A percentile compares a stretch with the other conserved stretches of the same genome.
phyloP scores from a whole-genome alignment of 1,140 invertebrate species.

The Mercenaria mercenaria region DNA sequence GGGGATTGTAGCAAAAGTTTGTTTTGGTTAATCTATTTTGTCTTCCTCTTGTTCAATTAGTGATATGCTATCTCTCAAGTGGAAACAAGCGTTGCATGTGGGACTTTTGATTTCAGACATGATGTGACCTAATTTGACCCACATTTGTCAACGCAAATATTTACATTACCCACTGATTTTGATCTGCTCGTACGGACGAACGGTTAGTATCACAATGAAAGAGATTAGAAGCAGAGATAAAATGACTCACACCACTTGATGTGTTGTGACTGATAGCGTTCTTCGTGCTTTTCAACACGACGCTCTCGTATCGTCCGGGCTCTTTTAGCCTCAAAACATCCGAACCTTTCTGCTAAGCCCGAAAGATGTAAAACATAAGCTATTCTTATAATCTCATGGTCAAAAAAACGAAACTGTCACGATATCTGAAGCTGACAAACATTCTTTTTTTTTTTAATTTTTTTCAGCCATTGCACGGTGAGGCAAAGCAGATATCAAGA shows the following conservation, averaged over 20 bases:
- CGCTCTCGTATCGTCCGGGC: too few relatives aligned
- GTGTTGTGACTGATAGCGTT: neutral
- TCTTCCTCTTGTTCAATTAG: neutral
- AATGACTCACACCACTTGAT: neutral
- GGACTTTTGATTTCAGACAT: neutral
- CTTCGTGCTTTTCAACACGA: neutral
- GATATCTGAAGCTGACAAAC: too few relatives aligned
- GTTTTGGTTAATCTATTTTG: neutral
- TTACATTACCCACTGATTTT: conserved; percentile 33
- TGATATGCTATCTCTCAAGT: neutral
- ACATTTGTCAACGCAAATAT: neutral
- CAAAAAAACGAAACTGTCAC: too few relatives aligned
- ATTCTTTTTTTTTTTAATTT: too few relatives aligned
- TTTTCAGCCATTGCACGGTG: too few relatives aligned
- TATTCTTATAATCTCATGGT: too few relatives aligned
- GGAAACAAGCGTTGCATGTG: neutral
- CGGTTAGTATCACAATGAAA: neutral
- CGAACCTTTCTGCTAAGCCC: too few relatives aligned
- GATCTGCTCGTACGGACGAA: conserved; percentile 9
- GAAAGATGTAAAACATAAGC: too few relatives aligned
- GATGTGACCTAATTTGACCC: neutral
- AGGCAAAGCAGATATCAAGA: too few relatives aligned
- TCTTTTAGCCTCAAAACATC: too few relatives aligned
- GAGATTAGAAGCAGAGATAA: neutral
- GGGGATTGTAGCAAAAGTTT: neutral